Evolutionary conservation across 2,113 vertebrate genomes (phyloP).

Genomic region (Chamaetylas fuelleborni): DNA sequence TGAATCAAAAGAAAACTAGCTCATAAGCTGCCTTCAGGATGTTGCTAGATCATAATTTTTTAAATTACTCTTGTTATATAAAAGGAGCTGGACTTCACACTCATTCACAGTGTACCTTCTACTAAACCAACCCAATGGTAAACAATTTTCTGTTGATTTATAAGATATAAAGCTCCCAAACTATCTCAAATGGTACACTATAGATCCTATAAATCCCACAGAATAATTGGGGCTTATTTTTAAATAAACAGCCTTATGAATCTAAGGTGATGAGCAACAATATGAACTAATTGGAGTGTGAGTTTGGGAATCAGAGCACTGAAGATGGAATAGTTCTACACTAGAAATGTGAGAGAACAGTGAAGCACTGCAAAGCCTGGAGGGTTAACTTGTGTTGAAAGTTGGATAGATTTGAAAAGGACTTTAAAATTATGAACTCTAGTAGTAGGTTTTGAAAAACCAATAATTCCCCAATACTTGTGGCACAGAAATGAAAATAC

Average conservation of each 20-base stretch:
- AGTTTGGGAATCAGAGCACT: background rate
- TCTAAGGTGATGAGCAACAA: background rate
- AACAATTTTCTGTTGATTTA: background rate
- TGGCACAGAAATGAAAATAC: background rate
- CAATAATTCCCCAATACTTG: background rate
- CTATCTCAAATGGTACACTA: background rate
- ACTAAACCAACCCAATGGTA: background rate
- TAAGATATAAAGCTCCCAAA: background rate
- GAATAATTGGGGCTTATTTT: background rate
- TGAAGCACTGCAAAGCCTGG: background rate
- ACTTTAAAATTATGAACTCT: background rate
- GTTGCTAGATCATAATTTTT: background rate
- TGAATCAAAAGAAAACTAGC: background rate
- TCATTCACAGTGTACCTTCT: background rate
- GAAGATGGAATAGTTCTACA: background rate
- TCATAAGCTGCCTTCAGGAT: background rate
- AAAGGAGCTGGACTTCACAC: background rate
- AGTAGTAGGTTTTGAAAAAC: background rate
- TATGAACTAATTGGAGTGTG: background rate
- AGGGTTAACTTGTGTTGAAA: background rate
- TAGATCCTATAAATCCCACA: background rate
- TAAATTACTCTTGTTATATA: background rate
- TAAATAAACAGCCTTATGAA: background rate
- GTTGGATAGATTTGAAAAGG: background rate
- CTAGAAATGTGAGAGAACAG: background rate